Conservation (phyloP, 2,888 invertebrate species). For the Leptogaster cylindrica region DNA sequence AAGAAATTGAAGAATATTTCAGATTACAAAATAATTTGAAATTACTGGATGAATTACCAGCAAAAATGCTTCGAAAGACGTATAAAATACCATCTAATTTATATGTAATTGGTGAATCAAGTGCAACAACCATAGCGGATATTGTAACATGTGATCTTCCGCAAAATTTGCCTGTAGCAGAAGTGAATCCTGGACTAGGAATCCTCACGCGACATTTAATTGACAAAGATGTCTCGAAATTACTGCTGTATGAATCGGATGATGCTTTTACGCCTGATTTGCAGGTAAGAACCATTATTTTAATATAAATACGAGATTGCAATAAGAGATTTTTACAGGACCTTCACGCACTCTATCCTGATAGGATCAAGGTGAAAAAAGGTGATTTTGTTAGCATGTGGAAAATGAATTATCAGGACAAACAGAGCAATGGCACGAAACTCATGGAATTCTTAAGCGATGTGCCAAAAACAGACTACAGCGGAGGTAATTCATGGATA, state of each 20-base stretch:
- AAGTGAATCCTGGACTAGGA: conserved; percentile 75
- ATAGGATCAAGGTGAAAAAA: conserved; percentile 62
- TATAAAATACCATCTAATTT: conserved; percentile 53
- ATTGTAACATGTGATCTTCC: conserved; percentile 52
- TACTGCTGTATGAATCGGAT: conserved; percentile 69
- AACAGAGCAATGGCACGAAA: conserved; percentile 65
- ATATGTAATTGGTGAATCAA: conserved; percentile 54
- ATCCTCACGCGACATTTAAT: conserved; percentile 69
- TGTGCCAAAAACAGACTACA: conserved; percentile 62
- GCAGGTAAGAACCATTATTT: conserved; percentile 57
- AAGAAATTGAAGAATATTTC: neutral
- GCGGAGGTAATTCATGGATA: conserved; percentile 57
- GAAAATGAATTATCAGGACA: conserved; percentile 67
- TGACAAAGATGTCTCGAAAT: conserved; percentile 60
- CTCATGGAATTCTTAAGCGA: conserved; percentile 65
- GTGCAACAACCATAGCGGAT: conserved; percentile 53
- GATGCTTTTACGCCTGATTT: conserved; percentile 63
- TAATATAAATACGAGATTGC: too few relatives aligned
- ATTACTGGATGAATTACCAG: conserved; percentile 51
- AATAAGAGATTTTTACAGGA: conserved; percentile 60
- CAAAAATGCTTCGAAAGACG: conserved; percentile 55
- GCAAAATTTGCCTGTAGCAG: conserved; percentile 60
- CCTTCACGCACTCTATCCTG: conserved; percentile 60
- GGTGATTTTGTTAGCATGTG: conserved; percentile 68
- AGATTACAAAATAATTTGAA: conserved; percentile 5